Evolutionary conservation across 2,113 vertebrate species (phyloP).

Genomic region (Gallinago media): DNA sequence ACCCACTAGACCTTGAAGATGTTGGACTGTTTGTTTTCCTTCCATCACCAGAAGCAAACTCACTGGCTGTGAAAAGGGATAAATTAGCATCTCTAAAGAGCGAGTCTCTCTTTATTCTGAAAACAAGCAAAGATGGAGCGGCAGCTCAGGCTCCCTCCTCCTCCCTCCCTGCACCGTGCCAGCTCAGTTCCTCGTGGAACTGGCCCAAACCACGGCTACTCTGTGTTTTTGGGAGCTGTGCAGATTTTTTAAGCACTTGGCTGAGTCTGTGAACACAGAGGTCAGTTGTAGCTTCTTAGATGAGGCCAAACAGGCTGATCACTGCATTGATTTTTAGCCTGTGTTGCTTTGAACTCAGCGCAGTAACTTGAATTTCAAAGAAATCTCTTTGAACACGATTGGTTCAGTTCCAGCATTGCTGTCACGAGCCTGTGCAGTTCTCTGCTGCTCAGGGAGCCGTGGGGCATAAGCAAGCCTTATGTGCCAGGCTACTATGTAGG

Average conservation of each 20-base stretch:
- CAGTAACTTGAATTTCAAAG: not conserved
- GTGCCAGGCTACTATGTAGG: accelerated
- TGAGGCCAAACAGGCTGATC: not conserved
- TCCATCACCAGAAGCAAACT: slow-evolving; percentile 35
- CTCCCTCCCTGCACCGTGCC: not conserved
- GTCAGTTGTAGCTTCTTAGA: not conserved
- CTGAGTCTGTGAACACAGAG: not conserved
- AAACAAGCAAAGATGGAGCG: not conserved
- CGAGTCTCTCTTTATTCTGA: not conserved
- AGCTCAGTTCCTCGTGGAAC: not conserved
- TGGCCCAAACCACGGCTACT: not conserved
- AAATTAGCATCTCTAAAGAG: slow-evolving; percentile 49
- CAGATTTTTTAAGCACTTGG: not conserved
- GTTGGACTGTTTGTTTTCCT: slow-evolving; percentile 52
- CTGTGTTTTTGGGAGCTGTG: not conserved
- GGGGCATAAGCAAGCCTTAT: accelerated
- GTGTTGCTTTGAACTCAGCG: accelerated
- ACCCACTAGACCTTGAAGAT: slow-evolving; percentile 26
- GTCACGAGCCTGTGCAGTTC: not conserved
- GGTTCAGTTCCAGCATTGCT: not conserved
- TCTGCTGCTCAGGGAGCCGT: not conserved
- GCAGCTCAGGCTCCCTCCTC: not conserved
- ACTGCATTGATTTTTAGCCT: not conserved
- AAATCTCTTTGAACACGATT: not conserved
- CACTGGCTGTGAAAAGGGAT: slow-evolving; percentile 48